Evolutionary conservation across 2,888 invertebrate species (phyloP), one percentile per base, ranked within the genome.

Genomic region (Polyploca ridens): DNA sequence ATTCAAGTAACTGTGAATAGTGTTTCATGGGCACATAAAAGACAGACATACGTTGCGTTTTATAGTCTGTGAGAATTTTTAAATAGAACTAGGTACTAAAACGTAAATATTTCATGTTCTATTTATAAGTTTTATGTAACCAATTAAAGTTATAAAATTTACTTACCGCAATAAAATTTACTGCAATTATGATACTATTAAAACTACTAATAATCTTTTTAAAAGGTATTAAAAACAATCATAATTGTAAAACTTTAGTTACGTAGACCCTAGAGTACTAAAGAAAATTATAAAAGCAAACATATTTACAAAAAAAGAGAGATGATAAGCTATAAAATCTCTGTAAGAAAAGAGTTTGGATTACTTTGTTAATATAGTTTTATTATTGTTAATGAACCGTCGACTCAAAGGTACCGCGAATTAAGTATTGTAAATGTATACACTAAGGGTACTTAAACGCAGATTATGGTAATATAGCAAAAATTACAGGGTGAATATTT

Each of bases 341-440:
- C 62, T 57, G 63, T 59, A 66, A 69, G 71, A 72, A 72, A 75
- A 75, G 72, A 74, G 76, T 75, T 72, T 69, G 72, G 71, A 66
- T 74, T 78, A 83, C 82, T 71, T 74, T 81, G 82, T 81, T 80
- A 76, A 79, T 78, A 74, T 59, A 57, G 69, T 73, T 82, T 84
- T 84, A 84, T 83, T 76, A 68, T 72, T 73, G 75, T 75, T 82
- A 81, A 84, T 81, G 78, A 78, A 72, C 69, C 19, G 64, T 58
- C 5, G 33, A 49, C 62, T 78, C 76, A 83, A 85, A 83, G 79
- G 73, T 66, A 72, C 83, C 78, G 85, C 77, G 76, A 77, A 89
- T 90, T 87, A 89, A 76, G 75, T 71, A 77, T 83, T 83, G 82
- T 90, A 89, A 90, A 90, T 66, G 61, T 69, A 88, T 90, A 90